Evolutionary conservation across 2,888 invertebrate species (phyloP).

Genomic region (Hoplodrina blanda): DNA sequence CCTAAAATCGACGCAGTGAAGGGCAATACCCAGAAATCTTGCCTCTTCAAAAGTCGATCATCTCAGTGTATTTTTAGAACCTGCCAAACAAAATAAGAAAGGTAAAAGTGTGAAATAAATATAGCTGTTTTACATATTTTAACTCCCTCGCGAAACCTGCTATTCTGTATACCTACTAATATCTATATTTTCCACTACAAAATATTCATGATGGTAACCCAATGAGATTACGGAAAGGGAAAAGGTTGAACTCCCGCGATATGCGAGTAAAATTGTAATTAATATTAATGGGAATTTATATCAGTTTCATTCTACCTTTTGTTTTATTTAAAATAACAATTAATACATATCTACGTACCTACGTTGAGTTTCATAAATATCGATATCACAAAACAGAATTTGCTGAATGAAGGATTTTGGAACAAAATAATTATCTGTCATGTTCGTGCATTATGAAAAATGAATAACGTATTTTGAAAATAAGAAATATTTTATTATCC

Average conservation of each 20-base stretch:
- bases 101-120: background rate
- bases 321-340: constrained; percentile 4
- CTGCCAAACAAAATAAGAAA: background rate
- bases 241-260: constrained; percentile 5
- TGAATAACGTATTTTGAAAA: constrained; percentile 3
- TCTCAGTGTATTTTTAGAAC: background rate
- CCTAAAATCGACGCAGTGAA: too few species aligned
- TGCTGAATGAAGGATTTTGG: background rate
- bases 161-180: constrained; percentile 6
- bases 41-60: background rate
- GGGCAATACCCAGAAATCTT: background rate
- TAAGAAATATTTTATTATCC: constrained; percentile 11
- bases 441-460: background rate
- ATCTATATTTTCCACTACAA: constrained; percentile 16
- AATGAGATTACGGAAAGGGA: constrained; percentile 25
- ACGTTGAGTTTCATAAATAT: background rate
- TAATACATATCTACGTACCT: background rate
- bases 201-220: constrained; percentile 34
- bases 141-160: background rate
- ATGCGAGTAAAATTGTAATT: constrained; percentile 29
- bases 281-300: constrained; percentile 39
- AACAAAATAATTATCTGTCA: background rate
- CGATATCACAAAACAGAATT: background rate
- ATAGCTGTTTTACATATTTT: background rate
- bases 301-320: constrained; percentile 21